Evolutionary conservation across 1,140 invertebrate genomes (phyloP).

Genomic region (Neodiprion lecontei): DNA sequence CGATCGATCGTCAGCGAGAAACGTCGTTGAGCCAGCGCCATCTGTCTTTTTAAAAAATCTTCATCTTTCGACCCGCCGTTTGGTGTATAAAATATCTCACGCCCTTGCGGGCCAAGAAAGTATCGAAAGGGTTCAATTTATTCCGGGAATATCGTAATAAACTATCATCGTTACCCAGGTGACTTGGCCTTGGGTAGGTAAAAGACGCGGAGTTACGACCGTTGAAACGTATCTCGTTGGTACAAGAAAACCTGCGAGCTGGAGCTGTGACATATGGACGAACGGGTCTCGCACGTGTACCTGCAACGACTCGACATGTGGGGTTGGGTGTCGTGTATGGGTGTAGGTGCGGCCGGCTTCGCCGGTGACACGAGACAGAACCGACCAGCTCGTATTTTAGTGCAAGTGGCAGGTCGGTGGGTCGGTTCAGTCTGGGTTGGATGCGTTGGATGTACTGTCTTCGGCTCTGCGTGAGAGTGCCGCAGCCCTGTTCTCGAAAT

Average conservation of each 20-base stretch:
- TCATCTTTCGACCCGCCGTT: background rate
- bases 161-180: background rate
- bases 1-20: too few species aligned
- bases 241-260: background rate
- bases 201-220: background rate
- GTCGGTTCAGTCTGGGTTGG: background rate
- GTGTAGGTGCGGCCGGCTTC: constrained; percentile 36
- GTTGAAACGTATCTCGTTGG: constrained; percentile 20
- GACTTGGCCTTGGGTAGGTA: background rate
- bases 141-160: background rate
- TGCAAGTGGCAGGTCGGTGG: constrained; percentile 31
- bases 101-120: background rate
- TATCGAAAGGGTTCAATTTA: background rate
- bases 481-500: background rate
- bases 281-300: background rate
- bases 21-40: too few species aligned
- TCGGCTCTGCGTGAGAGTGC: constrained; percentile 40
- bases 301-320: background rate
- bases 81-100: background rate
- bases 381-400: constrained; percentile 46
- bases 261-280: background rate
- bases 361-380: constrained; percentile 40
- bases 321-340: background rate
- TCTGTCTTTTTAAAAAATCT: too few species aligned
- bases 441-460: constrained; percentile 21